phyloP scores from a whole-genome alignment of 2,797 vertebrate genomes.

The Rhodeus uyekii region DNA sequence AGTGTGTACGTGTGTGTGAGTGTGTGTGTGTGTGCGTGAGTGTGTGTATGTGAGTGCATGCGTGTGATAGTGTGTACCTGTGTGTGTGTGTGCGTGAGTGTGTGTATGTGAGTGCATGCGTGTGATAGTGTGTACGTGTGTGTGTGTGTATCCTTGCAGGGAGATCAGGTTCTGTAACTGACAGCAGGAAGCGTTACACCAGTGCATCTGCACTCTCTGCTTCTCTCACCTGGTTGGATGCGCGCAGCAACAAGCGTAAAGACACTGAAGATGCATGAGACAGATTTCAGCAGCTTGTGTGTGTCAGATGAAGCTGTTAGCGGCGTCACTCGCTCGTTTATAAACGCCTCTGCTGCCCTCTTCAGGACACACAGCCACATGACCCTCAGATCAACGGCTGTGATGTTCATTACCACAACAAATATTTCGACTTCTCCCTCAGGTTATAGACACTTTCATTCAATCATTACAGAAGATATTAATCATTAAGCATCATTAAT shows the following conservation, averaged over 20 bases:
- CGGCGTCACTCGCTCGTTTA: neutral
- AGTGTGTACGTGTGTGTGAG: neutral
- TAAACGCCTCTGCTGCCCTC: constrained; percentile 47
- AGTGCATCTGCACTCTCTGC: neutral
- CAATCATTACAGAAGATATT: neutral
- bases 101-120: neutral
- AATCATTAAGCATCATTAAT: too few species aligned
- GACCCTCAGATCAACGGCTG: neutral
- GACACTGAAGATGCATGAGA: neutral
- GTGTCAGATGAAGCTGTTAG: constrained; percentile 23
- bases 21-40: neutral
- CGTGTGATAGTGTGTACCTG: too few species aligned
- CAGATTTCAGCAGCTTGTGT: neutral
- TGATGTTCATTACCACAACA: neutral
- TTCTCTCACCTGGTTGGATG: neutral
- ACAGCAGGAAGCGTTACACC: constrained; percentile 35
- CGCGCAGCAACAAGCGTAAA: neutral
- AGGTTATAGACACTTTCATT: neutral
- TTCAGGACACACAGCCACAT: constrained; percentile 2
- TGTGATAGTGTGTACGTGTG: neutral
- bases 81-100: neutral
- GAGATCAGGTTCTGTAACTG: constrained; percentile 31
- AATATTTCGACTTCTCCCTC: neutral
- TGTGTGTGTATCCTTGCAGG: constrained; percentile 8
- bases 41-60: neutral